These are phyloP conservation scores for Plusia festucae DNA, from an alignment of 2,888 invertebrate species.

Conservation along the genomic window DNA sequence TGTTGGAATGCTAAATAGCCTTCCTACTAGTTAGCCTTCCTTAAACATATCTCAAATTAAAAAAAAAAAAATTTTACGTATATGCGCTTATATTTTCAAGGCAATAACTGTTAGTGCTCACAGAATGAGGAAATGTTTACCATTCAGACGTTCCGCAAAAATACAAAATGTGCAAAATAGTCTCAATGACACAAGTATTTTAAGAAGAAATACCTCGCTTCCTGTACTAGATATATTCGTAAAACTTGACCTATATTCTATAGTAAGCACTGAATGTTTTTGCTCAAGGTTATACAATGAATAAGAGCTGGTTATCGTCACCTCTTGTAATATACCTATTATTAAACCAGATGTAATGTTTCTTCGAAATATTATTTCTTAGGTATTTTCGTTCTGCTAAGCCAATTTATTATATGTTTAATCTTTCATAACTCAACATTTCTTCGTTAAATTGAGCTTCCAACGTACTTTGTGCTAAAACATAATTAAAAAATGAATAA, in stretches of 20 bases:
- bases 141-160: constrained; percentile 8
- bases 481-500: too few species aligned
- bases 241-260: constrained; percentile 58
- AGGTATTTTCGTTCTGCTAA: constrained; percentile 22
- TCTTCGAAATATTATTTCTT: constrained; percentile 15
- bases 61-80: not conserved
- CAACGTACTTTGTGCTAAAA: too few species aligned
- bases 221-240: constrained; percentile 25
- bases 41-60: not conserved
- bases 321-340: constrained; percentile 37
- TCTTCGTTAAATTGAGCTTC: not conserved
- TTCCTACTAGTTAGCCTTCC: too few species aligned
- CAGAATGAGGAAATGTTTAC: constrained; percentile 22
- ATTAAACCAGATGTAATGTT: constrained; percentile 23
- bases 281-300: constrained; percentile 48
- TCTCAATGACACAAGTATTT: constrained; percentile 7
- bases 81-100: not conserved
- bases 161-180: constrained; percentile 18
- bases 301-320: constrained; percentile 33
- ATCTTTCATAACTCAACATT: not conserved
- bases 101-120: not conserved
- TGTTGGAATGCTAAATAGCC: too few species aligned
- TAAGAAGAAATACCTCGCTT: constrained; percentile 21
- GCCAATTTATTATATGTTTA: not conserved
- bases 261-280: constrained; percentile 37